Percentiles rank a stretch among this genome's conserved stretches.
Conservation (phyloP, 2,113 vertebrate species). For the Heloderma charlesbogerti region DNA sequence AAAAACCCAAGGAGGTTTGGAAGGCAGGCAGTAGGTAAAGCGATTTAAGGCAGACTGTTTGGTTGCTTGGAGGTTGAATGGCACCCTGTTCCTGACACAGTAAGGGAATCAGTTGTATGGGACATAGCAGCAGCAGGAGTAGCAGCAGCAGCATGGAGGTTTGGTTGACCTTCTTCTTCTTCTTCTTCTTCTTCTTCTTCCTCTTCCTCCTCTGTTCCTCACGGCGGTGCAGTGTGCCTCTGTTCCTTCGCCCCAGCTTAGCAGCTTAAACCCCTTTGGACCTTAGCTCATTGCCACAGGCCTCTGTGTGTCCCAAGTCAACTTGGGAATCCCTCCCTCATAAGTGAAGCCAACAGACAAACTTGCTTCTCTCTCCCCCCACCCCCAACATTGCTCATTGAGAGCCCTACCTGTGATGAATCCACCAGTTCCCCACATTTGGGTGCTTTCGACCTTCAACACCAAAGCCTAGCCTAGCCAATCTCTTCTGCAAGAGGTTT, state of each 20-base stretch:
- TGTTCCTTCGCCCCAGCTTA: constrained; percentile 21
- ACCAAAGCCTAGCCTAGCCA: constrained; percentile 58
- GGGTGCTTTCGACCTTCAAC: constrained; percentile 62
- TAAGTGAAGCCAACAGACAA: accelerated
- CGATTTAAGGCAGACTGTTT: constrained; percentile 87
- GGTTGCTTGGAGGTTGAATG: constrained; percentile 77
- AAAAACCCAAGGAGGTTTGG: constrained; percentile 70
- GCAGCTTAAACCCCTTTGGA: background rate
- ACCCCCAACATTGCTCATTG: background rate
- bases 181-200: constrained; percentile 21
- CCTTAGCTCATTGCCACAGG: background rate
- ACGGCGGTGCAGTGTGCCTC: constrained; percentile 55
- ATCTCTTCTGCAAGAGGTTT: constrained; percentile 55
- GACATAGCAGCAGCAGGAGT: constrained; percentile 90
- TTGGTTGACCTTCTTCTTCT: constrained; percentile 59
- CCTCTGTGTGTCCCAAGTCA: background rate
- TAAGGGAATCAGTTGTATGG: constrained; percentile 77
- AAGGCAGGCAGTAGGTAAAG: constrained; percentile 79
- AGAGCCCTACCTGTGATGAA: constrained; percentile 52
- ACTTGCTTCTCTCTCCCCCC: too few relatives aligned
- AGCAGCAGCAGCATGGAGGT: constrained; percentile 81
- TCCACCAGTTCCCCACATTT: constrained; percentile 54
- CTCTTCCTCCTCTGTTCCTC: background rate
- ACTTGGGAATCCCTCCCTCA: background rate
- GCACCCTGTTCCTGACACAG: constrained; percentile 79